Evolutionary conservation across 1,140 invertebrate species (phyloP).

Genomic region (Drosophila serrata): DNA sequence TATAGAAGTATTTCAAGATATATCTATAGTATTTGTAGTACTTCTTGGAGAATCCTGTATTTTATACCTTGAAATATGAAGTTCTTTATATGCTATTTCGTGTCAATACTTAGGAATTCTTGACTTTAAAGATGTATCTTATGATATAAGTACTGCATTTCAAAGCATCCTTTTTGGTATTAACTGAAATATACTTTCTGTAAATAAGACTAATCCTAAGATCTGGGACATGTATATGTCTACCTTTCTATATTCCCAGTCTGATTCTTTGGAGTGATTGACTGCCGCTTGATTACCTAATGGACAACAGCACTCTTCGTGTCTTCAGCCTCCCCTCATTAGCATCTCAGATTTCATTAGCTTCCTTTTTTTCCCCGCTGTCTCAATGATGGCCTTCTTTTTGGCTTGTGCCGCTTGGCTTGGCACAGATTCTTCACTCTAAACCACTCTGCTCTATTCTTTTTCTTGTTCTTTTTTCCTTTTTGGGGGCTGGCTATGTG

Average conservation of each 20-base stretch:
- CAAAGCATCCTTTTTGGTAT: neutral
- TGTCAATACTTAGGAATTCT: too few relatives aligned
- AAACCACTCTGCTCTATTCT: constrained; percentile 1
- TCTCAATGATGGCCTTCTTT: constrained; percentile 22
- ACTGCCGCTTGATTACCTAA: constrained; percentile 41
- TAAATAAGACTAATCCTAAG: neutral
- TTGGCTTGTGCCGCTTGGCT: constrained; percentile 58
- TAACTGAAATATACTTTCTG: neutral
- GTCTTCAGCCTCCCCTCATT: constrained; percentile 43
- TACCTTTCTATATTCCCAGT: neutral
- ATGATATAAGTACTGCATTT: too few relatives aligned
- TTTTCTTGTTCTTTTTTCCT: neutral
- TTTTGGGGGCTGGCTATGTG: constrained; percentile 45
- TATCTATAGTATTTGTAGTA: neutral
- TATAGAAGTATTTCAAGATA: neutral
- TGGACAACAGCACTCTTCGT: constrained; percentile 24
- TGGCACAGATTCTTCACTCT: constrained; percentile 33
- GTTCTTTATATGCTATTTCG: too few relatives aligned
- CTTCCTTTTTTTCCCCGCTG: neutral
- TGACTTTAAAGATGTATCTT: too few relatives aligned
- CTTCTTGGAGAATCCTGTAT: neutral
- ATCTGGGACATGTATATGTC: neutral
- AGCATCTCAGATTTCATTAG: constrained; percentile 61
- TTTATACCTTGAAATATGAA: too few relatives aligned
- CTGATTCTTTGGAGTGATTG: constrained; percentile 3